Evolutionary conservation across 2,113 vertebrate genomes (phyloP).

Genomic region (Tragelaphus buxtoni): DNA sequence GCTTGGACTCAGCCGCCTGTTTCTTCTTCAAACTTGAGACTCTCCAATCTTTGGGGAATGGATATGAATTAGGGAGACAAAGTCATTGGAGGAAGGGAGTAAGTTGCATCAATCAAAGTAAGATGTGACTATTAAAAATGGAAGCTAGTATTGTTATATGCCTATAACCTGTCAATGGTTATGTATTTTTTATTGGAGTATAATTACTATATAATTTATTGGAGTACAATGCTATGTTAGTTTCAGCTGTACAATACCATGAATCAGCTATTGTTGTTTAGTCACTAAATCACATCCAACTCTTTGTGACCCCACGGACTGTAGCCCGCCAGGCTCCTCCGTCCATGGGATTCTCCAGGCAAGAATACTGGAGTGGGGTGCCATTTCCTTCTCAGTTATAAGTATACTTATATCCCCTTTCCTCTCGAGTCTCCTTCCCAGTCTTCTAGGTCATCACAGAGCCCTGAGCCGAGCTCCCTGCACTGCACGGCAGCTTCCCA

Average conservation of each 20-base stretch:
- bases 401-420: background rate
- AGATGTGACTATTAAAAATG: background rate
- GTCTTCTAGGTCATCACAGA: background rate
- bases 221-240: background rate
- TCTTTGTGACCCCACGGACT: background rate
- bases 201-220: background rate
- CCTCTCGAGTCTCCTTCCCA: background rate
- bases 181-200: background rate
- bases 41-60: background rate
- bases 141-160: background rate
- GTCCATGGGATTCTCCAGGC: background rate
- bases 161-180: background rate
- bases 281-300: background rate
- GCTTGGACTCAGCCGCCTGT: background rate
- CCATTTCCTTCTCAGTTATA: background rate
- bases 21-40: background rate
- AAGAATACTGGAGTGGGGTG: background rate
- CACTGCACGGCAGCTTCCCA: background rate
- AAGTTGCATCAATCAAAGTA: background rate
- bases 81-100: background rate
- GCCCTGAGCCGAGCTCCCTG: background rate
- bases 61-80: background rate
- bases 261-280: background rate
- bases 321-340: background rate
- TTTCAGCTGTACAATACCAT: background rate